Evolutionary conservation across 2,888 invertebrate genomes (phyloP).

Genomic region (Phalangium opilio): DNA sequence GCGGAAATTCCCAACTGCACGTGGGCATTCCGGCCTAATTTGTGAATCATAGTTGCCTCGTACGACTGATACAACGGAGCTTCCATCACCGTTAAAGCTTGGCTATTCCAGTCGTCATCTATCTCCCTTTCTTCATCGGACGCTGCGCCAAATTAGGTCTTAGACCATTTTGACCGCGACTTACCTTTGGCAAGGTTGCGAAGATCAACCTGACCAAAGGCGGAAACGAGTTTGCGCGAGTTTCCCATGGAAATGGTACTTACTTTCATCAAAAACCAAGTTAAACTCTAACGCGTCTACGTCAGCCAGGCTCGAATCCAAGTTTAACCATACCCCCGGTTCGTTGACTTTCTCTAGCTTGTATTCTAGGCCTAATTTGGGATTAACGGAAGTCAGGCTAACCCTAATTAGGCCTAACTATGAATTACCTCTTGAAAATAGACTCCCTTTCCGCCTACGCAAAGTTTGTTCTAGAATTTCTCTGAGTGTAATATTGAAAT

Average conservation of each 20-base stretch:
- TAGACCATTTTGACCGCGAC: no score
- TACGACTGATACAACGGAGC: slow-evolving; percentile 74
- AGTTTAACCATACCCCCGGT: slow-evolving; percentile 28
- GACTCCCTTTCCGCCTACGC: slow-evolving; percentile 14
- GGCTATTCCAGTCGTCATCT: slow-evolving; percentile 21
- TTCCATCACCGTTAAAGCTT: slow-evolving; percentile 55
- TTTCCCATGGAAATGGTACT: slow-evolving; percentile 3
- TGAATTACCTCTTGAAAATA: slow-evolving; percentile 13
- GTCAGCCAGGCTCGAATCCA: slow-evolving; percentile 27
- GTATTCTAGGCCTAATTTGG: slow-evolving; percentile 23
- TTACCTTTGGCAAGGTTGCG: no score
- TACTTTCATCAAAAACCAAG: slow-evolving; percentile 26
- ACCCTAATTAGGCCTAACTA: no score
- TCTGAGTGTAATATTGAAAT: slow-evolving; percentile 15
- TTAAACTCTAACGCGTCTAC: slow-evolving; percentile 31
- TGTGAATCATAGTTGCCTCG: slow-evolving; percentile 58
- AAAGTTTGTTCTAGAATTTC: slow-evolving; percentile 19
- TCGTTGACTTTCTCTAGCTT: slow-evolving; percentile 31
- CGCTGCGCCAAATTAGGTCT: slow-evolving; percentile 20
- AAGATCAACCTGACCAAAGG: no score
- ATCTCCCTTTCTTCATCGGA: slow-evolving; percentile 23
- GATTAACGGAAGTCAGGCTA: no score
- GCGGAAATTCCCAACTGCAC: slow-evolving; percentile 67
- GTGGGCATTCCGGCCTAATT: slow-evolving; percentile 62
- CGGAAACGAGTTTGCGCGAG: not conserved